Evolutionary conservation across 2,888 invertebrate species (phyloP), one percentile per base, ranked within the genome.

Genomic region (Thumatha senex): DNA sequence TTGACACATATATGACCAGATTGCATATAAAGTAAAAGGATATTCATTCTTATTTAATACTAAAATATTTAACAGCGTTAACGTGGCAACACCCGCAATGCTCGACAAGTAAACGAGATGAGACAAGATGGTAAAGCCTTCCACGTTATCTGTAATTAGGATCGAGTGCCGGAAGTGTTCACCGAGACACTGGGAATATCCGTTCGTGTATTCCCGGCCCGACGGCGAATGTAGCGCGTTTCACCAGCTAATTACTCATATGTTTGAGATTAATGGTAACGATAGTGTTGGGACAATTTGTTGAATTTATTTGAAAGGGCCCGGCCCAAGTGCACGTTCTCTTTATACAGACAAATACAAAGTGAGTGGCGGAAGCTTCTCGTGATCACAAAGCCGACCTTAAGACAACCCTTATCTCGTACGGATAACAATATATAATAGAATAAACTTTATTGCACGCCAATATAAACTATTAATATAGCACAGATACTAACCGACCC

Each of bases 141-240:
- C 71, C 71, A 65, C 74, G 77, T 80, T 87, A 88, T 89, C 89
- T 87, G 81, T 88, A 88, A 89, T 88, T 88, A 88, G 85, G 80
- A 86, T 86, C 86, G 78, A 83, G 79, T 78, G 76, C 70, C 73
- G 79, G 80, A 83, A 84, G 80, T 67, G 65, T 75, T 73, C 72
- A 63, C 66, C 64, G 76, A 79, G 80, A 78, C 77, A 77, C 77
- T 72, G 72, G 69, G 68, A 73, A 67, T 65, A 73, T 74, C 74
- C 70, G 70, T 65, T 65, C 47, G 34, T 15, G 34, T 47, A 34
- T 45, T 45, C 36, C 41, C 46, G 33, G 10, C 41, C 40, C 56
- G 54, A 48, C 47, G 46, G 53, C 42, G 55, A 50, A 57, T 51
- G 39, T 39, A 42, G 40, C 48, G 11, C 38, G 34, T 31, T 33